Base-by-base conservation (phyloP, 1,140 invertebrate genomes). In the Archegozetes longisetosus region DNA sequence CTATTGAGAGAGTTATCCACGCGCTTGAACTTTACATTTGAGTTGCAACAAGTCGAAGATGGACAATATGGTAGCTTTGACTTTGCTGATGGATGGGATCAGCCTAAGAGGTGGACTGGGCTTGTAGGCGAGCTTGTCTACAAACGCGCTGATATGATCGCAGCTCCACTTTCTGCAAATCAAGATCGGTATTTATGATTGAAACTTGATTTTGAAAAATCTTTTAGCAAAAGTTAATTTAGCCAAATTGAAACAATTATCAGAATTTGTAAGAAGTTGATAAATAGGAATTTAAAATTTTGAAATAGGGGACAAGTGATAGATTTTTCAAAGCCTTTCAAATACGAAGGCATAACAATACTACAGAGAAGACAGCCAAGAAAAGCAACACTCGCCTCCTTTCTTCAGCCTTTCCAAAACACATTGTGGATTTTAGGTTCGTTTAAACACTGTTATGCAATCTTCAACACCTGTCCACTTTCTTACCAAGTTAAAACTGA, bases 281-380 rank as follows among this genome's bases (percentile, higher is more conserved):
- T 28, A 9, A 40, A 40, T 9, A 40, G 17, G 32, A 9, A 40
- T 40, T 40, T 40, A 9, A 9, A 40, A 40, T 40, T 40, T 9
- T 40, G 6, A 40, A 40, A 48, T 51, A 57, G 57, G 3, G 49
- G 57, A 14, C 86, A 93, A 74, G 90, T 87, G 68, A 96, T 98
- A 64, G 94, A 98, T 70, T 98, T 99, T 74, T 95, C 92, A 67
- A 98, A 98, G 74, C 95, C 95, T 25, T 99, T 98, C 75, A 97
- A 98, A 75, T 98, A 97, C 74, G 94, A 98, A 67, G 82, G 60
- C 22, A 61, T 64, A 3, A 58, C 62, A 22, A 62, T 64, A 14
- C 50, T 62, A 46, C 47, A 61, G 24, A 52, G 49, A 51, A 22
- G 48, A 22, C 89, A 88, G 65, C 89, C 88, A 24, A 80, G 90